Evolutionary conservation across 2,888 invertebrate genomes (phyloP), one percentile per base, ranked within the genome.

Genomic region (Eupithecia inturbata): DNA sequence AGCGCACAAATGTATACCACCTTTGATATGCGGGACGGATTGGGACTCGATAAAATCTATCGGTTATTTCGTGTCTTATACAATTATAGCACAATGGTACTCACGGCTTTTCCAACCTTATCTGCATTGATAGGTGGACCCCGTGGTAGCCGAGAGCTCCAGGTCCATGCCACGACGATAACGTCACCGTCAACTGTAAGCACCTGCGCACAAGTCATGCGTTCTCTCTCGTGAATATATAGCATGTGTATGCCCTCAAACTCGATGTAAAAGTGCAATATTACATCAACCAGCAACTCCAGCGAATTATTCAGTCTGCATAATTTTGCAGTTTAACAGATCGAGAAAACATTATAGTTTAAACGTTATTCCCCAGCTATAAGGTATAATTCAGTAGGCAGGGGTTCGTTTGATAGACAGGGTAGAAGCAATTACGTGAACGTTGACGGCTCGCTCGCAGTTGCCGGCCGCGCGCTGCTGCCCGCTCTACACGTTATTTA

Each of bases 381-480:
- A 36, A 22, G 36, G 62, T 31, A 19, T 31, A 39, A 39, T 64
- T 64, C n/a, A 33, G 22, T 22, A 31, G n/a, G 64, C n/a, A 16
- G 6, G 36, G 64, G 36, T 36, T 31, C 22, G 64, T 36, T 64
- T 33, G 39, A 64, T 36, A 64, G 64, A 57, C 57, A 57, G 22
- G 64, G 22, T 64, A 39, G 39, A 64, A 22, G 64, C 36, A 64
- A 64, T 64, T 64, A 64, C 39, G 39, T 39, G 39, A 14, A 64
- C 64, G 36, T 39, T 14, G 64, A 64, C 64, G 22, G 36, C 4
- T 62, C 62, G 19, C 31, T 62, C 62, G 62, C 31, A 62, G 62
- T 31, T 31, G 31, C 28, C 31, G 16, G 7, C 7, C 31, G 9
- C 62, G 31, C 62, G 16, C 16, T 19, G 49, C n/a, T 49, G n/a